Base-by-base conservation (phyloP, 2,113 vertebrate species). In the Glaucidium brasilianum region DNA sequence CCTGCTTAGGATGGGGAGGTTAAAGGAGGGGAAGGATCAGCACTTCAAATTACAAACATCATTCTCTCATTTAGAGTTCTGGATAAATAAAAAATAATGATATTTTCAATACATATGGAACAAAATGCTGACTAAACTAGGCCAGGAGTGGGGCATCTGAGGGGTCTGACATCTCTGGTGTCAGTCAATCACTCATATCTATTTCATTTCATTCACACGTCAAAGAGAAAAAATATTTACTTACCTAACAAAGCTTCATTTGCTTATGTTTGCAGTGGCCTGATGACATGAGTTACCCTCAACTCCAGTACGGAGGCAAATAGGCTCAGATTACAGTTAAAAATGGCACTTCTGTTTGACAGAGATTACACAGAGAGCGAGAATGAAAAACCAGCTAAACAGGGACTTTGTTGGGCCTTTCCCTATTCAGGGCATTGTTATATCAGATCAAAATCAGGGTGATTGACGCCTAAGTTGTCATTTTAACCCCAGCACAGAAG, bases 111-210 rank as follows among this genome's bases (percentile, higher is more conserved):
- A 35, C 1, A 0, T 35, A 74, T 37, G 66, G 74, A 91, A 72
- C 49, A 85, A 93, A 94, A 73, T 82, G 67, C 93, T 96, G 92
- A 95, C 92, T 82, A 58, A 88, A 90, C 35, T 47, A 55, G 85
- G 73, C 49, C 82, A 82, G 74, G 45, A 69, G 10, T 0, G 21
- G 49, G 39, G 60, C 84, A 91, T 39, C 64, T 1, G 1, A 73
- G 32, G 43, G 69, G 80, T 81, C 80, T 92, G 89, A 78, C 92
- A 60, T 72, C 64, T 64, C 79, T 0, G 0, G 73, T 90, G 92
- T 47, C 95, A 94, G 91, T 93, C 95, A 95, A 55, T 94, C 92
- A 91, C 72, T 95, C 80, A 45, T 78, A 96, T 87, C 91, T 96
- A 26, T 87, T 95, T 77, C 39, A 52, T 92, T 97, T 91, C 52